Evolutionary conservation across 37 sponge, comb jelly and placozoan species (phyloP).

Genomic region (Ephydatia muelleri): DNA sequence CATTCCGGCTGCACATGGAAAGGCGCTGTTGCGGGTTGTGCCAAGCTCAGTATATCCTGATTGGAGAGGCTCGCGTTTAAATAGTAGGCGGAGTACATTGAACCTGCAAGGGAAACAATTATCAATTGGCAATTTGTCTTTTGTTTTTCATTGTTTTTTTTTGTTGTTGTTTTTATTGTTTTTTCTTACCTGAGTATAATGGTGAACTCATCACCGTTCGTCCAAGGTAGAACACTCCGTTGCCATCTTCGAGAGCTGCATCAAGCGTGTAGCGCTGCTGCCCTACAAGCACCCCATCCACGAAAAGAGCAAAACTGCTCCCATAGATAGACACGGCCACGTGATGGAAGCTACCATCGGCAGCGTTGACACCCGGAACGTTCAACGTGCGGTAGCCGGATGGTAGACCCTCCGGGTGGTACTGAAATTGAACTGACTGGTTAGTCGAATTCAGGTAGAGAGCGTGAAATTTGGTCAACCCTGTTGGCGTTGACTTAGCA

Average conservation of each 20-base stretch:
- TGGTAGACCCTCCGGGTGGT: conserved; percentile 54
- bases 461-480: conserved; percentile 45
- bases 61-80: conserved; percentile 53
- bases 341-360: conserved; percentile 51
- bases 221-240: conserved; percentile 49
- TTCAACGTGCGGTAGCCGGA: conserved; percentile 45
- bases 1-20: conserved; percentile 57
- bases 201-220: conserved; percentile 8
- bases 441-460: conserved; percentile 34
- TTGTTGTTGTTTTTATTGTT: too few species aligned
- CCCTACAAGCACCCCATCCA: conserved; percentile 46
- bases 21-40: conserved; percentile 5
- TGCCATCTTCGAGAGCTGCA: conserved; percentile 52
- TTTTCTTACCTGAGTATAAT: conserved; percentile 46
- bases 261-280: conserved; percentile 2
- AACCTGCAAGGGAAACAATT: conserved; percentile 31
- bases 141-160: too few species aligned
- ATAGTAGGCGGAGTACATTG: conserved; percentile 49
- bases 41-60: conserved; percentile 35
- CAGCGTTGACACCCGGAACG: conserved; percentile 34
- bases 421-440: conserved; percentile 49
- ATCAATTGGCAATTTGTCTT: too few species aligned
- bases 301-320: conserved; percentile 28
- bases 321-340: conserved; percentile 56
- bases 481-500: conserved; percentile 68